Conservation (phyloP, 2,113 vertebrate species). For the Seriola dumerili region DNA sequence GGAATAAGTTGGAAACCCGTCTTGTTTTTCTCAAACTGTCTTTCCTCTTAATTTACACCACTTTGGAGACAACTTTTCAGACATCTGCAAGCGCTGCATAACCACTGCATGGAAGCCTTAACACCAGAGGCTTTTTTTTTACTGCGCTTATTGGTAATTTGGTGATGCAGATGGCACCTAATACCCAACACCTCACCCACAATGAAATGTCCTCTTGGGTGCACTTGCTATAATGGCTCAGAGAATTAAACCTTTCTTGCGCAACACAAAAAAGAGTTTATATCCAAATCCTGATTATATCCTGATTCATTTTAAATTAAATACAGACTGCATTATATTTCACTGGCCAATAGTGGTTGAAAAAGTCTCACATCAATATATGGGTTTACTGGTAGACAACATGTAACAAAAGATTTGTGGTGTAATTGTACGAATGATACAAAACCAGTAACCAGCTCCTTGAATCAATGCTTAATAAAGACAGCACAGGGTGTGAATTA, state of each 20-base stretch:
- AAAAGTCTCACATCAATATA: neutral
- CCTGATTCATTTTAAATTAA: neutral
- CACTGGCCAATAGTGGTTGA: neutral
- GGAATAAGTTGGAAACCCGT: neutral
- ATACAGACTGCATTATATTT: neutral
- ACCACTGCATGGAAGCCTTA: constrained; percentile 6
- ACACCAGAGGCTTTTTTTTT: constrained; percentile 12
- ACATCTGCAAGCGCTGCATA: constrained; percentile 18
- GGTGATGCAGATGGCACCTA: constrained; percentile 17
- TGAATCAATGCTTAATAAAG: neutral
- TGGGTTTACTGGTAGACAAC: neutral
- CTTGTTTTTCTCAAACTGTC: neutral
- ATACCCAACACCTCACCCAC: constrained; percentile 11
- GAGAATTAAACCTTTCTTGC: neutral
- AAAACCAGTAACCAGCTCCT: neutral
- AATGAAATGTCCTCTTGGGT: constrained; percentile 1
- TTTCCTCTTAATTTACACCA: neutral
- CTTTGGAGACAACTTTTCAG: constrained; percentile 15
- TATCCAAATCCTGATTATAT: neutral
- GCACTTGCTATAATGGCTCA: constrained; percentile 24
- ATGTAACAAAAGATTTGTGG: neutral
- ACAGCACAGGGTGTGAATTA: neutral
- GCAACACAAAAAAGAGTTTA: neutral
- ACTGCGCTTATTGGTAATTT: constrained; percentile 33
- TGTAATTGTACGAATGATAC: neutral